Conservation (phyloP, 2,113 vertebrate species). For the Phalacrocorax aristotelis region DNA sequence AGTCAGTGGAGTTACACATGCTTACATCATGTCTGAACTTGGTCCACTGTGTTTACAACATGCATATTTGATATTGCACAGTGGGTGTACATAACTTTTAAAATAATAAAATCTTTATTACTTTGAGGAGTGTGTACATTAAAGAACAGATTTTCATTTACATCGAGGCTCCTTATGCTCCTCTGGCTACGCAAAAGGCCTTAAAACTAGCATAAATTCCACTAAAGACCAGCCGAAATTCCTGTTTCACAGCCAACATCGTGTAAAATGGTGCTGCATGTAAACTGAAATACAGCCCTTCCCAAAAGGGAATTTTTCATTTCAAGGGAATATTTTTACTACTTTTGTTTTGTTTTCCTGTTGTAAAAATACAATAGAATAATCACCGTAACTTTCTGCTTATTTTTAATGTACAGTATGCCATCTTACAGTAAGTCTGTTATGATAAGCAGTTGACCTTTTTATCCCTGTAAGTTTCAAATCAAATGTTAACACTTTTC, state of each 20-base stretch:
- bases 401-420: neutral
- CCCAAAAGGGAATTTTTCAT: neutral
- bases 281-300: neutral
- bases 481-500: neutral
- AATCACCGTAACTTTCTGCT: neutral
- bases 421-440: neutral
- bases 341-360: neutral
- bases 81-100: slow-evolving; percentile 41
- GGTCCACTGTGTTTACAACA: slow-evolving; percentile 58
- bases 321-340: neutral
- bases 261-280: neutral
- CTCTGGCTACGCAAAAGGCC: neutral
- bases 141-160: slow-evolving; percentile 51
- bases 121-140: slow-evolving; percentile 39
- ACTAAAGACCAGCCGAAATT: slow-evolving; percentile 9
- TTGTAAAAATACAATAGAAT: neutral
- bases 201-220: slow-evolving; percentile 22
- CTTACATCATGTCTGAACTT: slow-evolving; percentile 62
- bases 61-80: slow-evolving; percentile 53
- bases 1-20: slow-evolving; percentile 32
- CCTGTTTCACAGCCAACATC: neutral
- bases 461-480: neutral
- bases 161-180: neutral
- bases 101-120: slow-evolving; percentile 64
- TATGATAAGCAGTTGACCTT: neutral